Evolutionary conservation across 2,888 invertebrate species (phyloP).

Genomic region (Thereva unica): DNA sequence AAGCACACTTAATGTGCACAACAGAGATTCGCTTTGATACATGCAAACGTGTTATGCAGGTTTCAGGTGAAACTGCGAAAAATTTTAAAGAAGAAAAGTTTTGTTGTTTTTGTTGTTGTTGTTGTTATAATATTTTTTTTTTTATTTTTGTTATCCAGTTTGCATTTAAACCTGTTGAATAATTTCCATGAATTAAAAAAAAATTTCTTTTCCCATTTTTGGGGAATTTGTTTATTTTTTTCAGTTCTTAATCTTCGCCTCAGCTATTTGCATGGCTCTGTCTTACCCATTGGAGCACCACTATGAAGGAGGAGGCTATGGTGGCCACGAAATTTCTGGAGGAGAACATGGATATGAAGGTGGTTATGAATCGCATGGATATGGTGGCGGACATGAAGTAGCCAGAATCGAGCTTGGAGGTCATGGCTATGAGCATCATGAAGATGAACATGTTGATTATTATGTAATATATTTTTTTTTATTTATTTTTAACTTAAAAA

Average conservation of each 20-base stretch:
- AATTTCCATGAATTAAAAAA: slow-evolving; percentile 2
- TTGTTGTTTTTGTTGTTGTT: no score
- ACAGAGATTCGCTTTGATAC: no score
- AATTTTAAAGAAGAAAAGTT: no score
- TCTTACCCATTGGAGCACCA: slow-evolving; percentile 57
- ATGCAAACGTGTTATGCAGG: no score
- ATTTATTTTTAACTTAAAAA: no score
- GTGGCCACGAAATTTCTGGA: slow-evolving; percentile 7
- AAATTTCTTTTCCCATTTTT: slow-evolving; percentile 2
- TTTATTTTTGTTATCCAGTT: no score
- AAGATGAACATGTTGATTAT: slow-evolving; percentile 66
- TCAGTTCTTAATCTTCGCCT: slow-evolving; percentile 57
- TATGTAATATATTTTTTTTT: slow-evolving; percentile 60
- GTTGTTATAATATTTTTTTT: no score
- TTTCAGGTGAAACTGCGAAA: no score
- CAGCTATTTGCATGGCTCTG: slow-evolving; percentile 53
- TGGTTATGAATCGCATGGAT: slow-evolving; percentile 44
- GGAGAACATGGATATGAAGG: slow-evolving; percentile 42
- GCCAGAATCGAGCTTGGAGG: slow-evolving; percentile 53
- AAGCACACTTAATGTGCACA: no score
- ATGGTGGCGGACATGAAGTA: slow-evolving; percentile 46
- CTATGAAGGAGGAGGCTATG: slow-evolving; percentile 50
- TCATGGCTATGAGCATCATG: slow-evolving; percentile 48
- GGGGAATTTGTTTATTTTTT: background rate
- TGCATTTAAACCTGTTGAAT: slow-evolving; percentile 1